Conservation (phyloP, 2,797 vertebrate genomes). For the Distichodus sexfasciatus region DNA sequence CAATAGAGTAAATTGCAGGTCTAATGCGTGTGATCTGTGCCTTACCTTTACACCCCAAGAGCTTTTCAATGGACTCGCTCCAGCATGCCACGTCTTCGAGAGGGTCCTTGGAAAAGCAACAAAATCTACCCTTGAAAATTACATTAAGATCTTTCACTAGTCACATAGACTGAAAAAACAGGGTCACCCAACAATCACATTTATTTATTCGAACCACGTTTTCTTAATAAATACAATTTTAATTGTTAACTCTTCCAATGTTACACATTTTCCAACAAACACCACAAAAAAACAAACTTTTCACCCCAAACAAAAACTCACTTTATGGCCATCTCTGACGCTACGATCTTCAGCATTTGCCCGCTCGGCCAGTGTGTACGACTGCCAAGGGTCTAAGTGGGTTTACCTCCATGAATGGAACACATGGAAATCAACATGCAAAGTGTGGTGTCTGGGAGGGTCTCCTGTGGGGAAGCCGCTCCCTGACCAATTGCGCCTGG, state of each 20-base stretch:
- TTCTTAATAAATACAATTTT: too few species aligned
- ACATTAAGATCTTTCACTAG: constrained; percentile 75
- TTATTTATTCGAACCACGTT: not conserved
- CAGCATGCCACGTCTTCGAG: constrained; percentile 76
- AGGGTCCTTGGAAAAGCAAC: constrained; percentile 88
- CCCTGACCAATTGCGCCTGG: not conserved
- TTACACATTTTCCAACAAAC: not conserved
- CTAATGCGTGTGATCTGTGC: not conserved
- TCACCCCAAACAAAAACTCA: constrained; percentile 65
- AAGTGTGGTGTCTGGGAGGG: constrained; percentile 62
- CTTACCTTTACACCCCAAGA: constrained; percentile 90
- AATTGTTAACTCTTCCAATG: too few species aligned
- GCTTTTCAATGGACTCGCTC: constrained; percentile 87
- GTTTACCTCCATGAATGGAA: constrained; percentile 72
- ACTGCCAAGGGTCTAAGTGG: constrained; percentile 75
- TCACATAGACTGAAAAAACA: constrained; percentile 31
- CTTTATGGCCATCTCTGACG: constrained; percentile 77
- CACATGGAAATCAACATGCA: constrained; percentile 80
- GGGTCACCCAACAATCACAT: not conserved
- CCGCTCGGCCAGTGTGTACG: constrained; percentile 60
- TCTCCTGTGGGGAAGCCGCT: constrained; percentile 55
- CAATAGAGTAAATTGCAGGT: not conserved
- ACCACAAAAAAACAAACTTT: not conserved
- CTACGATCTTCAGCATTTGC: constrained; percentile 62
- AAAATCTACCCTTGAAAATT: constrained; percentile 95